Evolutionary conservation across 2,888 invertebrate genomes (phyloP).

Genomic region (Mongoloraphidia duomilia): DNA sequence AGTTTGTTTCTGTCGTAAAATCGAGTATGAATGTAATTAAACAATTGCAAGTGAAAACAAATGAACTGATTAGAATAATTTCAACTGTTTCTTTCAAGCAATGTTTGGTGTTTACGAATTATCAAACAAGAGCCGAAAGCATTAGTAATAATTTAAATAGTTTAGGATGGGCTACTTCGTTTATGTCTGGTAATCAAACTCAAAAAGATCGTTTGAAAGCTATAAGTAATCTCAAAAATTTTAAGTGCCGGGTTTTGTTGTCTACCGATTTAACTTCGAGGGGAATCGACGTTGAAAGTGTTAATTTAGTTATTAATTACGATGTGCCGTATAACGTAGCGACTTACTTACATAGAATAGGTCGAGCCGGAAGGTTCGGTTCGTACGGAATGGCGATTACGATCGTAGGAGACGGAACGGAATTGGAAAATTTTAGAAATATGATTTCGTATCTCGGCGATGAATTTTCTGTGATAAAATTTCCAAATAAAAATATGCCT

Average conservation of each 20-base stretch:
- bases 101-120: constrained; percentile 82
- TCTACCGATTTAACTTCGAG: constrained; percentile 85
- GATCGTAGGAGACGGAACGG: constrained; percentile 51
- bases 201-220: constrained; percentile 65
- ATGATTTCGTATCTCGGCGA: constrained; percentile 42
- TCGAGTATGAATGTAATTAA: constrained; percentile 45
- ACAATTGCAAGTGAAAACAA: constrained; percentile 51
- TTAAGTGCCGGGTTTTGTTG: constrained; percentile 70
- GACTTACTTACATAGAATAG: constrained; percentile 88
- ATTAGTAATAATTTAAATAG: constrained; percentile 54
- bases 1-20: constrained; percentile 53
- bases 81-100: constrained; percentile 67
- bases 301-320: constrained; percentile 86
- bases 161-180: constrained; percentile 63
- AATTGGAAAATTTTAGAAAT: constrained; percentile 40
- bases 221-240: constrained; percentile 62
- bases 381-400: constrained; percentile 68
- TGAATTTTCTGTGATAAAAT: constrained; percentile 33
- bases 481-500: constrained; percentile 24
- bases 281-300: constrained; percentile 87
- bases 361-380: constrained; percentile 89
- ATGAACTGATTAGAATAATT: constrained; percentile 51
- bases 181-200: constrained; percentile 63
- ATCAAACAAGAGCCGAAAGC: constrained; percentile 69
- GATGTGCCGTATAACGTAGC: constrained; percentile 68